Percentiles rank a stretch among this genome's conserved stretches.
These are phyloP conservation scores for Clivina fossor DNA, from an alignment of 2,888 invertebrate species.

Conservation along the genomic window DNA sequence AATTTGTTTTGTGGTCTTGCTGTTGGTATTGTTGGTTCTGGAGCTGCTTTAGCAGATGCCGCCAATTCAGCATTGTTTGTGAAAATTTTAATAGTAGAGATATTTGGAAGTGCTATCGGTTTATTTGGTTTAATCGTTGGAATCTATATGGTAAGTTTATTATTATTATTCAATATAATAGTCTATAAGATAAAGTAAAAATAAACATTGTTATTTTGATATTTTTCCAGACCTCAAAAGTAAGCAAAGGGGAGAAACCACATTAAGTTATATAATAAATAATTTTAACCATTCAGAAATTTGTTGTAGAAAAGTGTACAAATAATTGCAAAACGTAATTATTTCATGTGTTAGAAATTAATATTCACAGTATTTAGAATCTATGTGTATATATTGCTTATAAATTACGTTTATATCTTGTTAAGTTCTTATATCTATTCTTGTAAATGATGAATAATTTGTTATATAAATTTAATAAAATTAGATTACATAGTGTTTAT, in stretches of 20 bases:
- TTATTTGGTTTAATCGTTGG: slow-evolving; percentile 98
- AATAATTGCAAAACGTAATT: neutral
- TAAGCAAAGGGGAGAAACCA: slow-evolving; percentile 40
- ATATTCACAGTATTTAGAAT: slow-evolving; percentile 2
- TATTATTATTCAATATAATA: neutral
- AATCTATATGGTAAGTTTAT: slow-evolving; percentile 74
- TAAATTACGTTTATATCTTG: too few species aligned
- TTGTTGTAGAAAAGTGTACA: slow-evolving; percentile 8
- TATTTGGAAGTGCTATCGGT: slow-evolving; percentile 98
- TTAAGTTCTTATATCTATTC: too few species aligned
- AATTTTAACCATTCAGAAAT: neutral
- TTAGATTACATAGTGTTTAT: too few species aligned
- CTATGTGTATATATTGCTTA: slow-evolving; percentile 11
- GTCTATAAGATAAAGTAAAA: neutral
- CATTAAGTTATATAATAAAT: slow-evolving; percentile 32
- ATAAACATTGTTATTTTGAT: neutral
- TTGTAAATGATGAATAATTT: too few species aligned
- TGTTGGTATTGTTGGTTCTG: slow-evolving; percentile 98
- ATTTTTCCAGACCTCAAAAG: slow-evolving; percentile 42
- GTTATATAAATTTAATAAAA: too few species aligned
- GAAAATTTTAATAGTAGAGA: slow-evolving; percentile 97
- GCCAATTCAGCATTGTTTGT: slow-evolving; percentile 96
- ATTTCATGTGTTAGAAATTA: neutral
- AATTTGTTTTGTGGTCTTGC: slow-evolving; percentile 95
- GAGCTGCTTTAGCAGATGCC: slow-evolving; percentile 97